A percentile compares a stretch with the other conserved stretches of the same genome.
These are phyloP conservation scores for Gnatocerus cornutus DNA, from an alignment of 2,888 invertebrate species.

Conservation along the genomic window DNA sequence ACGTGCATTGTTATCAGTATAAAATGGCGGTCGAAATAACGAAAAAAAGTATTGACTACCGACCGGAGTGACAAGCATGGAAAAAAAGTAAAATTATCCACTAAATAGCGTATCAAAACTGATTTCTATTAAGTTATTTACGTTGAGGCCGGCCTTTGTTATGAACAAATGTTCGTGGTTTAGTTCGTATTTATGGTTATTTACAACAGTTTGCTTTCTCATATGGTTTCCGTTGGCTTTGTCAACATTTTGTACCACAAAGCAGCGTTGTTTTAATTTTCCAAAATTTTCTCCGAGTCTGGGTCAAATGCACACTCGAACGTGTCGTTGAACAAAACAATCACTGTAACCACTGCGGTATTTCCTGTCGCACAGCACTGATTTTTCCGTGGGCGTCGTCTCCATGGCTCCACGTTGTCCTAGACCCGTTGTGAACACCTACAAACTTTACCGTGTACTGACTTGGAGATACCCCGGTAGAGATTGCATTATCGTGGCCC, in stretches of 20 bases:
- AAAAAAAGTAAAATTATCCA: conserved; percentile 17
- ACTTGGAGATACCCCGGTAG: conserved; percentile 61
- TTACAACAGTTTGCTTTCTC: conserved; percentile 60
- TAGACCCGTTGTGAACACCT: conserved; percentile 55
- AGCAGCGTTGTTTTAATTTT: conserved; percentile 26
- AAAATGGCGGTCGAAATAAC: conserved; percentile 54
- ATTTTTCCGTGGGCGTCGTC: conserved; percentile 7
- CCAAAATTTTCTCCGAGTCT: not conserved
- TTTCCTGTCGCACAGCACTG: conserved; percentile 2
- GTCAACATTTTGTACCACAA: conserved; percentile 56
- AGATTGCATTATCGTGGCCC: conserved; percentile 67
- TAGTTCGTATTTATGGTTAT: conserved; percentile 61
- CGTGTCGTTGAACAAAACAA: conserved; percentile 52
- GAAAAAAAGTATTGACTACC: conserved; percentile 47
- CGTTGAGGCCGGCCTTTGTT: conserved; percentile 55
- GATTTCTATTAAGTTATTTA: conserved; percentile 56
- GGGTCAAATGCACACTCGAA: conserved; percentile 5
- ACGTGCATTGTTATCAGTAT: conserved; percentile 49
- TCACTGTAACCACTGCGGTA: conserved; percentile 17
- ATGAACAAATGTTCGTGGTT: conserved; percentile 60
- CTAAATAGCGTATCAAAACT: conserved; percentile 53
- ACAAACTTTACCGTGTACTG: conserved; percentile 63
- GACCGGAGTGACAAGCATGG: conserved; percentile 27
- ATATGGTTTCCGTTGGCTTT: conserved; percentile 60
- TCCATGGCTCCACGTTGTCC: conserved; percentile 1